Evolutionary conservation across 2,797 vertebrate species (phyloP).

Genomic region (Oryzias dopingdopingensis): DNA sequence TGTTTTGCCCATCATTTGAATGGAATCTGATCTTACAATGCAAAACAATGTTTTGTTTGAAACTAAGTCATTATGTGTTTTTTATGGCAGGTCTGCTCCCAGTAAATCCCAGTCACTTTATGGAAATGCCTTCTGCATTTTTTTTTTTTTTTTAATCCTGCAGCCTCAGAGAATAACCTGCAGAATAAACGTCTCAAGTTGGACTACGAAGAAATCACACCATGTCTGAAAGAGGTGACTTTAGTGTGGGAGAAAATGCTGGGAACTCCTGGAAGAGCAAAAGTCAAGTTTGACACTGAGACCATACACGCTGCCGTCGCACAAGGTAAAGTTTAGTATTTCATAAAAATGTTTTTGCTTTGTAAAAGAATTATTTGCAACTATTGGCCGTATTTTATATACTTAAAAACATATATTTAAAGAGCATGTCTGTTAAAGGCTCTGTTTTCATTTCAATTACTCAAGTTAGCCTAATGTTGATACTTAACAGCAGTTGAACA

Average conservation of each 20-base stretch:
- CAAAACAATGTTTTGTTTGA: too few species aligned
- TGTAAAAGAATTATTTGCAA: constrained; percentile 27
- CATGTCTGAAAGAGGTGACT: constrained; percentile 93
- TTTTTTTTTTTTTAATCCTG: constrained; percentile 5
- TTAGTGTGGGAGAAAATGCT: constrained; percentile 96
- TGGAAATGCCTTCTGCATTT: constrained; percentile 4
- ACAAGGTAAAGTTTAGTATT: constrained; percentile 80
- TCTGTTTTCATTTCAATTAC: too few species aligned
- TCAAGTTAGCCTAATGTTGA: too few species aligned
- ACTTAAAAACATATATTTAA: too few species aligned
- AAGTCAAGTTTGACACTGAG: constrained; percentile 88
- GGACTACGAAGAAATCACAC: constrained; percentile 97
- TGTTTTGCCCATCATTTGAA: too few species aligned
- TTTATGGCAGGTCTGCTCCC: too few species aligned
- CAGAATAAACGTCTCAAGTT: constrained; percentile 93
- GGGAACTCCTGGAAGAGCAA: constrained; percentile 83
- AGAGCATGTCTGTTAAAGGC: too few species aligned
- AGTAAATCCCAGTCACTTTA: neutral
- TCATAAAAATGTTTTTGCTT: constrained; percentile 24
- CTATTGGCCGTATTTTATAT: constrained; percentile 32
- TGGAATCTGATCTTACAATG: too few species aligned
- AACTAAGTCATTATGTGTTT: too few species aligned
- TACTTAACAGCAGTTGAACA: too few species aligned
- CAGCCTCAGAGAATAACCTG: constrained; percentile 91
- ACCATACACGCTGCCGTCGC: constrained; percentile 87